Percentiles rank a stretch among this genome's conserved stretches.
phyloP scores from a whole-genome alignment of 2,888 invertebrate species.

The Nebria brevicollis region DNA sequence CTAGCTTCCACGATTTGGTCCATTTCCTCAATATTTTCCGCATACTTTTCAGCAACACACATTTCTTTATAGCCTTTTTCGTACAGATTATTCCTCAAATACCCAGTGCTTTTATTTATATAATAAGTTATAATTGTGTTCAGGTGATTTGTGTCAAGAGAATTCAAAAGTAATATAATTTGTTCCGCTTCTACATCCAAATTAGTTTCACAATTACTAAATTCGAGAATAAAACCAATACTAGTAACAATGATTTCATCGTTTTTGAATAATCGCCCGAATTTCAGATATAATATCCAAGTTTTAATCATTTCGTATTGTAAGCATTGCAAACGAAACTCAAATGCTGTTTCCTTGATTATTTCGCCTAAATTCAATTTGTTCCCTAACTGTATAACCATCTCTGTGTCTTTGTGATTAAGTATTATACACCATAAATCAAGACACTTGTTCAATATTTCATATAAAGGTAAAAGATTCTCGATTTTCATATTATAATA shows the following conservation, averaged over 20 bases:
- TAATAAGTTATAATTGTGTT: slow-evolving; percentile 46
- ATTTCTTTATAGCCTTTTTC: slow-evolving; percentile 50
- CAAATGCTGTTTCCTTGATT: slow-evolving; percentile 52
- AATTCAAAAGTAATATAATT: slow-evolving; percentile 14
- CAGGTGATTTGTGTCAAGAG: slow-evolving; percentile 13
- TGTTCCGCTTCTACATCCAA: slow-evolving; percentile 27
- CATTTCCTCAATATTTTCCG: slow-evolving; percentile 31
- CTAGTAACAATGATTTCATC: slow-evolving; percentile 50
- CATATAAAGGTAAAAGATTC: slow-evolving; percentile 48
- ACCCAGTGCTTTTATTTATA: slow-evolving; percentile 48
- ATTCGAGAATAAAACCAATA: slow-evolving; percentile 52
- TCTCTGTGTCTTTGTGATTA: slow-evolving; percentile 27
- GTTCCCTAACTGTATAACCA: slow-evolving; percentile 27
- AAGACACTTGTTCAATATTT: slow-evolving; percentile 52
- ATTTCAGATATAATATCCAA: slow-evolving; percentile 52
- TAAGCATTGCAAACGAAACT: slow-evolving; percentile 54
- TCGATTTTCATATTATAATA: slow-evolving; percentile 54
- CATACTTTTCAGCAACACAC: slow-evolving; percentile 50
- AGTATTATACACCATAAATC: slow-evolving; percentile 47
- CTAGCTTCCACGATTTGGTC: slow-evolving; percentile 36
- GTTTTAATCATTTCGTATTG: slow-evolving; percentile 51
- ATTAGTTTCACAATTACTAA: slow-evolving; percentile 21
- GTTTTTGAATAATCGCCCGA: slow-evolving; percentile 51
- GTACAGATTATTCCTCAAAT: slow-evolving; percentile 44
- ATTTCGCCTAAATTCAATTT: slow-evolving; percentile 47